These are phyloP conservation scores for Bombus sibiricus DNA, from an alignment of 1,140 invertebrate species.

Conservation along the genomic window DNA sequence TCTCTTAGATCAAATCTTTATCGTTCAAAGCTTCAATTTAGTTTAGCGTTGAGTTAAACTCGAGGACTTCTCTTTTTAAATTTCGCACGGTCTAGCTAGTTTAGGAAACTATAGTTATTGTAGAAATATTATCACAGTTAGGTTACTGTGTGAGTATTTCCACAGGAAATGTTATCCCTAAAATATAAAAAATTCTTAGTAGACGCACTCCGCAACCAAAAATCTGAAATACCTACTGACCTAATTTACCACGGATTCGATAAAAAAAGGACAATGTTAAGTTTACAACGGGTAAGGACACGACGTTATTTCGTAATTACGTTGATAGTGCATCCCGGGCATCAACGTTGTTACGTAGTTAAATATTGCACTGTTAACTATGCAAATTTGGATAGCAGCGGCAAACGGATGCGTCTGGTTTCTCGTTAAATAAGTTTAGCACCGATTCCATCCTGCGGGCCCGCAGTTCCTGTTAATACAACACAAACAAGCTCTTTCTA, in stretches of 20 bases:
- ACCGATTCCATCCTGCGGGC: constrained; percentile 1
- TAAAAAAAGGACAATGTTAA: not conserved
- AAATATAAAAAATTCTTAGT: not conserved
- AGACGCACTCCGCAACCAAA: not conserved
- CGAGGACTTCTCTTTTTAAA: too few species aligned
- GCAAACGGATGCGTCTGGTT: constrained; percentile 22
- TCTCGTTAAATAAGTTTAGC: constrained; percentile 41
- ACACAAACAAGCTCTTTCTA: constrained; percentile 13
- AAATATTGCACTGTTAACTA: constrained; percentile 47
- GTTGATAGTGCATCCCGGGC: constrained; percentile 4
- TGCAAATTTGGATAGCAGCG: constrained; percentile 29
- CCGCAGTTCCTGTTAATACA: not conserved
- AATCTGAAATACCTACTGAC: not conserved
- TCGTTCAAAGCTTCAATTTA: too few species aligned
- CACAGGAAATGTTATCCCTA: too few species aligned
- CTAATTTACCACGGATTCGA: not conserved
- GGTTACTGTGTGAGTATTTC: too few species aligned
- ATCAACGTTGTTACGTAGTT: constrained; percentile 34
- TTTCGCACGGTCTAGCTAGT: too few species aligned
- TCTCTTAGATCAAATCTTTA: too few species aligned
- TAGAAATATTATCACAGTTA: too few species aligned
- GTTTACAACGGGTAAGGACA: not conserved
- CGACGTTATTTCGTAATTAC: constrained; percentile 8
- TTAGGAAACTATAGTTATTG: too few species aligned
- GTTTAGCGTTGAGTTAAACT: too few species aligned